Percentiles rank a stretch among this genome's conserved stretches.
These are phyloP conservation scores for Astreopora myriophthalma DNA, from an alignment of 64 coral and sea anemone species.

Conservation along the genomic window DNA sequence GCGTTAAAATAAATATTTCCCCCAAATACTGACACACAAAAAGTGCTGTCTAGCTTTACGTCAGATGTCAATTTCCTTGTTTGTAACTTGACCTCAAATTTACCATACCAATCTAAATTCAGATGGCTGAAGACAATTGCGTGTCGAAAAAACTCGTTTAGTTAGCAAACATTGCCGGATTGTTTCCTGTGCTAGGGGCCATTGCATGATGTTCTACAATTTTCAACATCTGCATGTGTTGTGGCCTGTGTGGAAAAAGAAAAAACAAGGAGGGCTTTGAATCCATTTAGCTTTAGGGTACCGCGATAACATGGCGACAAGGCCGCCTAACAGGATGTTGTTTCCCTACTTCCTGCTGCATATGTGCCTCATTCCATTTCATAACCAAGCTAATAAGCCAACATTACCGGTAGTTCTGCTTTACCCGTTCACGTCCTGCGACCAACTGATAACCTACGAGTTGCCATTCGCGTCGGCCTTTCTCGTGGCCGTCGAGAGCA, in stretches of 20 bases:
- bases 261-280: background rate
- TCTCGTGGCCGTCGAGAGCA: slow-evolving; percentile 2
- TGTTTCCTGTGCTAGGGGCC: background rate
- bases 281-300: background rate
- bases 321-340: background rate
- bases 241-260: background rate
- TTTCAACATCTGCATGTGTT: background rate
- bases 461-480: slow-evolving; percentile 52
- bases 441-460: slow-evolving; percentile 2
- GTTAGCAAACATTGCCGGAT: slow-evolving; percentile 12
- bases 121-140: background rate
- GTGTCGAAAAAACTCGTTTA: slow-evolving; percentile 22
- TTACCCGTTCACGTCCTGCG: slow-evolving; percentile 2
- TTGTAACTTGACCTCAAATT: background rate
- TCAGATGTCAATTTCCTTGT: slow-evolving; percentile 7
- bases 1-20: too few relatives aligned
- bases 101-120: background rate
- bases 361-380: background rate
- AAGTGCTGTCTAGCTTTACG: too few relatives aligned
- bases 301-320: background rate
- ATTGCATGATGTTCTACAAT: background rate
- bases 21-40: too few relatives aligned
- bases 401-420: background rate
- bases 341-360: background rate
- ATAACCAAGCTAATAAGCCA: background rate